Base-by-base conservation (phyloP, 2,888 invertebrate genomes). In the Pheosia tremula region DNA sequence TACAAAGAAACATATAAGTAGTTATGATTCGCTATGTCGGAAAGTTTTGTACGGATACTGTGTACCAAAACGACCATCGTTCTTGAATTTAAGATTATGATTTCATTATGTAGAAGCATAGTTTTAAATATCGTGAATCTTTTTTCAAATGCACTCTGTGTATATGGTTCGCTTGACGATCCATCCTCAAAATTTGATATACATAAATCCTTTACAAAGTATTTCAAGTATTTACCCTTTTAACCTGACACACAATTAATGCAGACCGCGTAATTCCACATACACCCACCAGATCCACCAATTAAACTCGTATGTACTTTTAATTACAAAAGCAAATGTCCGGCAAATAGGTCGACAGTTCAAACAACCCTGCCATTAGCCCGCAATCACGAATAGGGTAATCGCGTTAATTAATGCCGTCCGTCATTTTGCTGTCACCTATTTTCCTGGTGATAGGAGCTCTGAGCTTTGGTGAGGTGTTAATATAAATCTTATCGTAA, bases 371-470 rank as follows among this genome's bases (percentile, higher is more conserved):
- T 77, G 78, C 82, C 83, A 83, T 85, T 86, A 85, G 83, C 83
- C 84, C 83, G 83, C 84, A 88, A 88, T 91, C 90, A 89, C 86
- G 83, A 80, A 78, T 79, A 75, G 77, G 80, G 86, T 89, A 90
- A 90, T 90, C 87, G 87, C 77, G 79, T 82, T 88, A 89, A 90
- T 90, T 87, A 89, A 90, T 88, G 88, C 86, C 78, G 72, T 72
- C 79, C 82, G 79, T 81, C 84, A 86, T 84, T 86, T 78, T 76
- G 78, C 74, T 66, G 79, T 73, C 75, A 74, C 68, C 76, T 71
- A 71, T 71, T 74, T 72, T 72, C 68, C 73, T 67, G 66, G 61
- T 66, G 64, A 56, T 56, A 24, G 52, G 39, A 54, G 38, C 38
- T 39, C n/a, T 38, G 8, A 7, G 37, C 9, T 37, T 53, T 53